A percentile compares a stretch with the other conserved stretches of the same genome.
Conservation (phyloP, 2,888 invertebrate genomes). For the Drosophila quasianomalipes region DNA sequence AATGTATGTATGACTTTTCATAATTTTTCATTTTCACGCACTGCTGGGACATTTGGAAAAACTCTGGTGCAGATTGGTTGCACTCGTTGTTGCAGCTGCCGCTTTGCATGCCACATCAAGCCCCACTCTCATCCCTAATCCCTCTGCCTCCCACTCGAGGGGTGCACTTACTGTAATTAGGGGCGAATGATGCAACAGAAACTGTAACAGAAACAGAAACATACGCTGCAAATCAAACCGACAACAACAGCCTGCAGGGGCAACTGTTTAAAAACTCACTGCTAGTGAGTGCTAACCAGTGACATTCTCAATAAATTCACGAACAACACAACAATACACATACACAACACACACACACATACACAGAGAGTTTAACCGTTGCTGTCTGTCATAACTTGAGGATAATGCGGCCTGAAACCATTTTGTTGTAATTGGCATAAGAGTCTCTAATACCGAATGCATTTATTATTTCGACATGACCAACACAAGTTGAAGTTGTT, state of each 20-base stretch:
- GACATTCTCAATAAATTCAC: conserved; percentile 20
- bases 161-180: conserved; percentile 76
- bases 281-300: conserved; percentile 9
- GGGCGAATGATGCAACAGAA: conserved; percentile 27
- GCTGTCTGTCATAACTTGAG: conserved; percentile 80
- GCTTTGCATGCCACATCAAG: conserved; percentile 7
- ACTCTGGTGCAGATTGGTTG: conserved; percentile 56
- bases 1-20: conserved; percentile 59
- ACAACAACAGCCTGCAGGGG: conserved; percentile 1
- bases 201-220: conserved; percentile 20
- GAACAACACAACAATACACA: conserved; percentile 3
- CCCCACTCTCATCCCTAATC: neutral
- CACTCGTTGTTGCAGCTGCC: conserved; percentile 27
- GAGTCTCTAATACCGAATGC: conserved; percentile 76
- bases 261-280: conserved; percentile 52
- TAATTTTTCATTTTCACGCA: conserved; percentile 80
- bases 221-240: conserved; percentile 45
- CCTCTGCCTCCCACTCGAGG: conserved; percentile 29
- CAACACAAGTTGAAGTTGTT: conserved; percentile 11
- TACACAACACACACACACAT: neutral
- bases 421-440: conserved; percentile 80
- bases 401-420: conserved; percentile 82
- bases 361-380: conserved; percentile 16
- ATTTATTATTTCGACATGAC: conserved; percentile 79
- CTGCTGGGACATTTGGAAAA: conserved; percentile 76